Evolutionary conservation across 92 coral and sea anemone genomes (phyloP).

Genomic region (Metridium senile): DNA sequence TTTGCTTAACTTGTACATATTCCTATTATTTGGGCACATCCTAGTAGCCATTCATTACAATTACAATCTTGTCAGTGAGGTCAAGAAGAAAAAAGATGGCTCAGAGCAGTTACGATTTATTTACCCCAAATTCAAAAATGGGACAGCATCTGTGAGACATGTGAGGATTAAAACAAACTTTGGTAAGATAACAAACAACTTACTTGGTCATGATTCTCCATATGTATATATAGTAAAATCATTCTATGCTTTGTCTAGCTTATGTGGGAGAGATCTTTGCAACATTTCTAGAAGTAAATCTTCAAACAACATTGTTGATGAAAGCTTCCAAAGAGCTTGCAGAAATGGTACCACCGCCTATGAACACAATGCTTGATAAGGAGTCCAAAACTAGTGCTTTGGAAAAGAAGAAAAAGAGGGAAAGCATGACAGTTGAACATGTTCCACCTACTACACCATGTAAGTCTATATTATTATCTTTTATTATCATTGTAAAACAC

Average conservation of each 20-base stretch:
- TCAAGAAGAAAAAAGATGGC: not conserved
- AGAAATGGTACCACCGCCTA: not conserved
- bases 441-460: not conserved
- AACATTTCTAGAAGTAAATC: not conserved
- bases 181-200: not conserved
- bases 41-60: not conserved
- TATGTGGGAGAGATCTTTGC: too few relatives aligned
- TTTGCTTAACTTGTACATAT: not conserved
- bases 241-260: not conserved
- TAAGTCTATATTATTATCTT: too few relatives aligned
- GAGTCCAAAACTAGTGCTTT: not conserved
- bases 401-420: not conserved
- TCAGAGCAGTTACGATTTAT: not conserved
- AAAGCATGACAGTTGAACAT: conserved; percentile 40
- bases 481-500: not conserved
- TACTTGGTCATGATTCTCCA: not conserved
- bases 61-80: not conserved
- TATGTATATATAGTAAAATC: not conserved
- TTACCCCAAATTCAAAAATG: not conserved
- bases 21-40: not conserved
- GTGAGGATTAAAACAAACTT: not conserved
- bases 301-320: not conserved
- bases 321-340: not conserved
- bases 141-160: not conserved
- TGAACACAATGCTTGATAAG: conserved; percentile 14